Conservation (phyloP, 1,140 invertebrate genomes). For the Caenorhabditis elegans region DNA sequence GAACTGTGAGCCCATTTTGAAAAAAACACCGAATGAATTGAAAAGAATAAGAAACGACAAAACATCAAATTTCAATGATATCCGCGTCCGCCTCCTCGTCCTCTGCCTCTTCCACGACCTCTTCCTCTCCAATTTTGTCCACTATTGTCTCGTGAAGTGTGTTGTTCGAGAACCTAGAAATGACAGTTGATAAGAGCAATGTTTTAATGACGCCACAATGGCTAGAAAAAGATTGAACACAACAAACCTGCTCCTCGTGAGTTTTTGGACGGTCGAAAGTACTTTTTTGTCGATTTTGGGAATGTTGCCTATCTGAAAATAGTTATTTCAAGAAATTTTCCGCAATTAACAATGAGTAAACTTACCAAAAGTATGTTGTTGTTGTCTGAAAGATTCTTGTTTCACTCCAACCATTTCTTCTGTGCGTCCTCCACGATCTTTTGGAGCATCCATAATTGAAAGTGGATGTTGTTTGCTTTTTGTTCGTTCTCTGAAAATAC, state of each 20-base stretch:
- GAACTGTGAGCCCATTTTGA: too few species aligned
- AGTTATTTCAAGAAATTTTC: background rate
- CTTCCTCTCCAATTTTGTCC: background rate
- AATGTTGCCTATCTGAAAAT: background rate
- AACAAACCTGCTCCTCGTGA: slow-evolving; percentile 1
- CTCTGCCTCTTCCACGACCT: background rate
- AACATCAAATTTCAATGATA: too few species aligned
- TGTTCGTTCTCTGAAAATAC: background rate
- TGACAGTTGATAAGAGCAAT: background rate
- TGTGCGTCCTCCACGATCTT: slow-evolving; percentile 32
- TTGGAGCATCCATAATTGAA: background rate
- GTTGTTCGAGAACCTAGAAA: slow-evolving; percentile 5
- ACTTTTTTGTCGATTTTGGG: background rate
- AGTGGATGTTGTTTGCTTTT: background rate
- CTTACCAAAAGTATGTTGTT: background rate
- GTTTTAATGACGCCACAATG: background rate
- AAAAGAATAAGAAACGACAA: too few species aligned
- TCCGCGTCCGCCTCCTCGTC: background rate
- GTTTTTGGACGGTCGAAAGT: background rate
- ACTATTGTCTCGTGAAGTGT: background rate
- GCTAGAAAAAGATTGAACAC: background rate
- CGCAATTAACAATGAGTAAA: too few species aligned
- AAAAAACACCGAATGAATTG: too few species aligned
- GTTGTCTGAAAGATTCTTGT: background rate
- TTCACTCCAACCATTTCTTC: slow-evolving; percentile 19